A percentile compares a stretch with the other conserved stretches of the same genome.
These are phyloP conservation scores for Penelope pileata DNA, from an alignment of 2,113 vertebrate genomes.

Conservation along the genomic window DNA sequence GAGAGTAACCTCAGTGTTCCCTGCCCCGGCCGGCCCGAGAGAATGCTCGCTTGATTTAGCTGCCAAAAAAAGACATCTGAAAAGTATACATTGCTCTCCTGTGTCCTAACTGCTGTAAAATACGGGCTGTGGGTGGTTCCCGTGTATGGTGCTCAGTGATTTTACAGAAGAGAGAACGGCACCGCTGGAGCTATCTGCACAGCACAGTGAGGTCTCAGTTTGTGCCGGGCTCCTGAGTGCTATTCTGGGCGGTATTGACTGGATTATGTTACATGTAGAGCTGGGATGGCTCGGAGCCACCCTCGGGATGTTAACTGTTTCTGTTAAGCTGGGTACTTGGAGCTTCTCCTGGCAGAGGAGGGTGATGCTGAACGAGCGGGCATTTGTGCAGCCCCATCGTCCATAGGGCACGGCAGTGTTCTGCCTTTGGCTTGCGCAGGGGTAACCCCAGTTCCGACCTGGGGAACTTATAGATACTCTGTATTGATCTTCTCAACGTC, in stretches of 20 bases:
- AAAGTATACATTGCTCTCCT: slow-evolving; percentile 57
- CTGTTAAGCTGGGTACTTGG: slow-evolving; percentile 33
- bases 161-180: not conserved
- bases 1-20: slow-evolving; percentile 59
- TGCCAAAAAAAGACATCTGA: slow-evolving; percentile 51
- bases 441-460: not conserved
- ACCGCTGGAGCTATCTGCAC: slow-evolving; percentile 6
- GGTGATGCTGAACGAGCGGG: not conserved
- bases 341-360: not conserved
- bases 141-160: not conserved
- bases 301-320: slow-evolving; percentile 47
- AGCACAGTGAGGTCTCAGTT: slow-evolving; percentile 57
- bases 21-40: not conserved
- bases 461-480: not conserved
- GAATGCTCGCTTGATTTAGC: slow-evolving; percentile 49
- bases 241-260: slow-evolving; percentile 53
- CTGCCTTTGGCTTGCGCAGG: not conserved
- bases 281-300: not conserved
- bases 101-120: slow-evolving; percentile 35
- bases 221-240: slow-evolving; percentile 41
- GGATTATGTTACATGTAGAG: slow-evolving; percentile 47
- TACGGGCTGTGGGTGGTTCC: not conserved
- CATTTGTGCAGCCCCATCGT: too few species aligned
- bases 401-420: not conserved
- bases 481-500: not conserved